Evolutionary conservation across 2,797 vertebrate genomes (phyloP), one percentile per base, ranked within the genome.

Genomic region (Holocentrus rufus): DNA sequence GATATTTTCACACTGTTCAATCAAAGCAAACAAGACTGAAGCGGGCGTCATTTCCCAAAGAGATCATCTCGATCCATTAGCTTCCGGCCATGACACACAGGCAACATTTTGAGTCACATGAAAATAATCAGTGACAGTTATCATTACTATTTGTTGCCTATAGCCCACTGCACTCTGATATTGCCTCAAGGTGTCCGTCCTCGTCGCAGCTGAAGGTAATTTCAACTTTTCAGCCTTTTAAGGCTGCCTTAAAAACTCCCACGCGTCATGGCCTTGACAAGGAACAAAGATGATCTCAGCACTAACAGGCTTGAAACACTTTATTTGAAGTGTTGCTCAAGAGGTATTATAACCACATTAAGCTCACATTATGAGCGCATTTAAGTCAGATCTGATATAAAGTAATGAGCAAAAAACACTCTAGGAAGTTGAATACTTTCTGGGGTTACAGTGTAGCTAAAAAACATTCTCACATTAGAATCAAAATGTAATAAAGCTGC

Each of bases 71-170:
- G 18, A 20, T 70, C 50, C 1, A 15, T 46, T 61, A 63, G 70
- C 55, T 50, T 46, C 20, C 1, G 52, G 68, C 65, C 68, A 60
- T 25, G 49, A 83, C 20, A 67, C 57, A 70, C 50, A 68, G 39
- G 20, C 31, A 69, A 70, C 60, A 55, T 57, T 61, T 4, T 79
- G 53, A 61, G 65, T 73, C 69, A 66, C 69, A 69, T n/a, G n/a
- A n/a, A n/a, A n/a, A n/a, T n/a, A n/a, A n/a, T n/a, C n/a, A n/a
- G n/a, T 13, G 59, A 56, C 18, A 68, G 44, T 74, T 69, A 62
- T 23, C 44, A 17, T 56, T 59, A 62, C 69, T 39, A 36, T 57
- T 39, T 55, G 50, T n/a, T 52, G 52, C 63, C 66, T 67, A 30
- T 9, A 39, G 17, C 39, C 7, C 23, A 9, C 25, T 66, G 13